Conservation (phyloP, 2,113 vertebrate genomes). For the Pristiophorus japonicus region DNA sequence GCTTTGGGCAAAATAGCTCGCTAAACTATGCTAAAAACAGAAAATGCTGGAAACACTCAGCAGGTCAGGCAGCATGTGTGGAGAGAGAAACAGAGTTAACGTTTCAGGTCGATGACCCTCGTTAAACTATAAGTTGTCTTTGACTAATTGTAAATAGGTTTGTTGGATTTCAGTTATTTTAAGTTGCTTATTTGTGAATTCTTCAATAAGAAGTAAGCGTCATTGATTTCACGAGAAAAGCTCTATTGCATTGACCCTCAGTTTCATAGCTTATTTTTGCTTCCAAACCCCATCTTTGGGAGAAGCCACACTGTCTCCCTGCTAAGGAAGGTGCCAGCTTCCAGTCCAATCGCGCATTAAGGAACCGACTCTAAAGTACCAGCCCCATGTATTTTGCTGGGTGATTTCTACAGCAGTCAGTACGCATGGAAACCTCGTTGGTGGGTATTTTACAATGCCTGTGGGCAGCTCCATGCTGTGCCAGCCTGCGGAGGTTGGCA, state of each 20-base stretch:
- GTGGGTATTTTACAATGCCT: neutral
- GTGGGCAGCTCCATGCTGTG: too few relatives aligned
- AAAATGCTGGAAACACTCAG: too few relatives aligned
- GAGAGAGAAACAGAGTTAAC: too few relatives aligned
- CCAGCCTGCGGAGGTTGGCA: too few relatives aligned
- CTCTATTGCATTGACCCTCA: too few relatives aligned
- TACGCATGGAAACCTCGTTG: neutral
- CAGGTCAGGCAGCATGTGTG: too few relatives aligned
- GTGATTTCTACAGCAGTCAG: neutral
- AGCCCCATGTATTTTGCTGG: neutral
- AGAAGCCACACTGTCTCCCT: neutral
- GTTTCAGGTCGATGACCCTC: too few relatives aligned
- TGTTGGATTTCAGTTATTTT: neutral
- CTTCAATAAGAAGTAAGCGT: neutral
- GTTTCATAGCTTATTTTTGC: neutral
- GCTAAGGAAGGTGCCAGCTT: neutral
- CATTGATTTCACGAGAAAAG: neutral
- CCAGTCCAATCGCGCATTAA: neutral
- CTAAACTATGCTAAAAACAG: too few relatives aligned
- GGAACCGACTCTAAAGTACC: neutral
- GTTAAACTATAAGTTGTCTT: neutral
- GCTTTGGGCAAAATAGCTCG: too few relatives aligned
- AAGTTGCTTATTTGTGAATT: neutral
- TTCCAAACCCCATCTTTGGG: neutral
- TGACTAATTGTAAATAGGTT: neutral